These are phyloP conservation scores for Amphipyra berbera DNA, from an alignment of 2,888 invertebrate genomes.

Conservation along the genomic window DNA sequence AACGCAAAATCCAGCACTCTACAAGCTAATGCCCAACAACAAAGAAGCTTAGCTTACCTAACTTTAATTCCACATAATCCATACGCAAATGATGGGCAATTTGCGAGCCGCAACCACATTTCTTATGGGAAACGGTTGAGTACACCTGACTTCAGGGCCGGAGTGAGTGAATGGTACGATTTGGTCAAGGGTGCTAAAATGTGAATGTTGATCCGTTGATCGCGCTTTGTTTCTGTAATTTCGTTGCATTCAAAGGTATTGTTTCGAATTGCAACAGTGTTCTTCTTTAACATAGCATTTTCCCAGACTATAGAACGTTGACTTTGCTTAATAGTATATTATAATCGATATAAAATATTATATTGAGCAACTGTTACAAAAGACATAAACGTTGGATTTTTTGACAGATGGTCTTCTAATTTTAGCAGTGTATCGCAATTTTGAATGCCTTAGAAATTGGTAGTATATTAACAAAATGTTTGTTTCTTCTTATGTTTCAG, in stretches of 20 bases:
- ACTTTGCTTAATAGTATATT: conserved; percentile 7
- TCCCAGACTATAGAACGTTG: conserved; percentile 19
- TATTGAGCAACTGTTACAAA: too few relatives aligned
- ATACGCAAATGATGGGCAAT: conserved; percentile 68
- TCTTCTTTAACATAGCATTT: conserved; percentile 25
- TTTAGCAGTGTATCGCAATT: too few relatives aligned
- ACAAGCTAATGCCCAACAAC: conserved; percentile 37
- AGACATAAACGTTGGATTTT: too few relatives aligned
- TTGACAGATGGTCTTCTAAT: too few relatives aligned
- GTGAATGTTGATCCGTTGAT: conserved; percentile 54
- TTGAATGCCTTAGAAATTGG: too few relatives aligned
- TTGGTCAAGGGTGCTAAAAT: conserved; percentile 54
- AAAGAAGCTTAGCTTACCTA: conserved; percentile 63
- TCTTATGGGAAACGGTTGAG: conserved; percentile 72
- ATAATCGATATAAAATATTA: background rate
- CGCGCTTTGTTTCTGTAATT: conserved; percentile 52
- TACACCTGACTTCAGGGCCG: conserved; percentile 60
- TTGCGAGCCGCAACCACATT: conserved; percentile 64
- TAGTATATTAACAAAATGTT: too few relatives aligned
- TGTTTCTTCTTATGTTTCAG: background rate
- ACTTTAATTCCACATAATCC: conserved; percentile 69
- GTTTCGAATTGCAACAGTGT: conserved; percentile 40
- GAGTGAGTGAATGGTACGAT: conserved; percentile 34
- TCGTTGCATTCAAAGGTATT: conserved; percentile 32
- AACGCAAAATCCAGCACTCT: conserved; percentile 17